Evolutionary conservation across 2,113 vertebrate genomes (phyloP), one percentile per base, ranked within the genome.

Genomic region (Periophthalmodon schlosseri): DNA sequence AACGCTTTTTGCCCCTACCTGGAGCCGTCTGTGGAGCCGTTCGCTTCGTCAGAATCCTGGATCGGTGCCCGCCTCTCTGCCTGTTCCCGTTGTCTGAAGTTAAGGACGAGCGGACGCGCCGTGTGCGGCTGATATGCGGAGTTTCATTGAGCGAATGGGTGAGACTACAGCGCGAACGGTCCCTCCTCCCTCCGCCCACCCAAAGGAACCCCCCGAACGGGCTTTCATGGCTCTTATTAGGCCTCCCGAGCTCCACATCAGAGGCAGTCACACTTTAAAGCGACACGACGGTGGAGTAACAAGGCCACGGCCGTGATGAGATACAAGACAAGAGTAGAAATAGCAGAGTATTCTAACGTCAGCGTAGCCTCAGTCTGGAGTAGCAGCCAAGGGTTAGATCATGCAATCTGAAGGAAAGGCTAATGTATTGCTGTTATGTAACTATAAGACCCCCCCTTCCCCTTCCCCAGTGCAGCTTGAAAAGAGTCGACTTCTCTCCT

Each of bases 11-110:
- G 5, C 15, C 57, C 84, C 72, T 70, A 84, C 84, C 84, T 2
- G 36, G 0, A 21, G 28, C 2, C 8, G 54, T 14, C 13, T 0
- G 6, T 2, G 68, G 2, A 9, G 23, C 23, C 1, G 63, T 57
- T 67, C 33, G 52, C 34, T 4, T n/a, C 16, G 70, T 65, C 2
- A 52, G 18, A 54, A 23, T 47, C 13, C 14, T 33, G 5, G 0
- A 5, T 2, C 67, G 7, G 24, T 15, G 23, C 58, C 58, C 60
- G 24, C 33, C 33, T 36, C 72, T 54, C 54, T 39, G 44, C 47
- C 46, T 21, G 13, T 57, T n/a, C 68, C 47, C 23, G 74, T 23
- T 52, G 80, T 78, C 73, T 28, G 77, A 84, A 86, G 83, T 84
- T 84, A 65, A 69, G 54, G 69, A 39, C 39, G 65, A 8, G 76